Evolutionary conservation across 1,140 invertebrate species (phyloP).

Genomic region (Lordiphosa clarofinis): DNA sequence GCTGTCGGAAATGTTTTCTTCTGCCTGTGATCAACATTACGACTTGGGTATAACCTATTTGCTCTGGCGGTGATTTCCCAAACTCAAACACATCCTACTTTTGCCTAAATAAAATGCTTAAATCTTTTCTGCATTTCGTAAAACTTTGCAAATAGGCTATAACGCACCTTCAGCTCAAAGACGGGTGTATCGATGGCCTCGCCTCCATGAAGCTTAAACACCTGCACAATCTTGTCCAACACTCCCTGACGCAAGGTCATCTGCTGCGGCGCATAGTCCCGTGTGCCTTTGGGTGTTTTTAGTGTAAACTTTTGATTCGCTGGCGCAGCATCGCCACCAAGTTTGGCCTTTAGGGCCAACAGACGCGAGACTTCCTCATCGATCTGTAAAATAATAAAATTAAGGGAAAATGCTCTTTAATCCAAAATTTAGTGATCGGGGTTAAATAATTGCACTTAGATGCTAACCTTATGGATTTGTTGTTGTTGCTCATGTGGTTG

Average conservation of each 20-base stretch:
- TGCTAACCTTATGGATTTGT: slow-evolving; percentile 78
- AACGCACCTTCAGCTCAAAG: slow-evolving; percentile 95
- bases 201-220: slow-evolving; percentile 99
- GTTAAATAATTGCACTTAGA: slow-evolving; percentile 43
- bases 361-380: slow-evolving; percentile 90
- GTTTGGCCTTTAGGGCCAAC: slow-evolving; percentile 87
- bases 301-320: slow-evolving; percentile 88
- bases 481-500: slow-evolving; percentile 46
- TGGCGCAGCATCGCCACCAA: slow-evolving; percentile 82
- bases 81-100: too few relatives aligned
- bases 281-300: slow-evolving; percentile 97
- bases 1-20: too few relatives aligned
- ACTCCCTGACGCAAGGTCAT: slow-evolving; percentile 96
- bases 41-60: too few relatives aligned
- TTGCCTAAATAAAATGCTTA: too few relatives aligned
- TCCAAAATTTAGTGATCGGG: slow-evolving; percentile 3
- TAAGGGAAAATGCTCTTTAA: slow-evolving; percentile 9
- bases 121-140: too few relatives aligned
- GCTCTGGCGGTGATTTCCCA: too few relatives aligned
- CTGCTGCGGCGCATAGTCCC: slow-evolving; percentile 96
- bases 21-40: too few relatives aligned
- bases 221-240: slow-evolving; percentile 91
- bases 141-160: too few relatives aligned
- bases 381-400: slow-evolving; percentile 82
- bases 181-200: slow-evolving; percentile 99